Evolutionary conservation across 2,888 invertebrate genomes (phyloP), one percentile per base, ranked within the genome.

Genomic region (Glyphotaelius pellucidus): DNA sequence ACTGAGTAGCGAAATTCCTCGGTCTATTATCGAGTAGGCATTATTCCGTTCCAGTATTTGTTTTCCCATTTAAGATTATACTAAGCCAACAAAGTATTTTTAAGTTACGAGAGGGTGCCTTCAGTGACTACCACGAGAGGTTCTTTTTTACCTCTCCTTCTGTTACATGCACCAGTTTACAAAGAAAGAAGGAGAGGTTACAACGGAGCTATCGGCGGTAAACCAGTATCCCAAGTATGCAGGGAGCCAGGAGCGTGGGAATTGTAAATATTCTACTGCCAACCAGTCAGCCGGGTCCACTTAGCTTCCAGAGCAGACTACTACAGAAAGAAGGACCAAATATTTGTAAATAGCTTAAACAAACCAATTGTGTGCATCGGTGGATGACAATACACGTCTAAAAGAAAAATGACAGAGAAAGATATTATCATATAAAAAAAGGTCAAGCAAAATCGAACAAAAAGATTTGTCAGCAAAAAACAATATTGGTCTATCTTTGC

Each of bases 171-270:
- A 15, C 47, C 47, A 2, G 47, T 47, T 47, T 47, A 14, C 4
- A 47, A 25, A 7, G 5, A 7, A 67, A 19, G 52, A 67, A 7
- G 52, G 52, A 67, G 52, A 67, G 25, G 52, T 67, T 19, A 19
- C 52, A 25, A 67, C 19, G 52, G 52, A 67, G 52, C 52, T 67
- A 67, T 67, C 52, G 52, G 52, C 25, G 52, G 52, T 67, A 67
- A 19, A 25, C 52, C 19, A 67, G 52, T 67, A 67, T 67, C 52
- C 52, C 19, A 67, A 67, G 52, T 67, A 67, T 67, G 52, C 52
- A 5, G 35, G 30, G 80, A 30, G 67, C 91, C 83, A 79, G 92
- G 89, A 90, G 90, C 92, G 92, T 92, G 92, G 90, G 92, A 92
- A 92, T 31, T 67, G 89, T 90, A 87, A 92, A 92, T 89, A 92